Evolutionary conservation across 2,888 invertebrate species (phyloP), one percentile per base, ranked within the genome.

Genomic region (Troides oblongomaculatus): DNA sequence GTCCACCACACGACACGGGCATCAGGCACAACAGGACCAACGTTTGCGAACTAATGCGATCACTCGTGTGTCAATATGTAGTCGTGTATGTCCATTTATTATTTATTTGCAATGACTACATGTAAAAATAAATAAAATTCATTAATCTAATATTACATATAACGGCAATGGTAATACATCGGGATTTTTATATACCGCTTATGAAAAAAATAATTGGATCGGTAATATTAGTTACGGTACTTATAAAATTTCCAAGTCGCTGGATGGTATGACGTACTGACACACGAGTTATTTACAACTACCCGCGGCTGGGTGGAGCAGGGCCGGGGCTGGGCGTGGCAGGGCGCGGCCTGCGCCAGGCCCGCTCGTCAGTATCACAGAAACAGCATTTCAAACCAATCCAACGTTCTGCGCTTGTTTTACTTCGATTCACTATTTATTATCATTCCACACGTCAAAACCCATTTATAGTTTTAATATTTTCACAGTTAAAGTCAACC

Each of bases 401-500:
- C 66, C 59, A 62, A 63, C 72, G 64, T 60, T 62, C 69, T 62
- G 69, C 64, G 62, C 59, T 69, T 57, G 64, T 66, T 70, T 67
- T 72, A 72, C 58, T 64, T 43, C 82, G 79, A 56, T 77, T 80
- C 81, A 80, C 86, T 86, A 85, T 82, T 87, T 87, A 86, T 86
- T 86, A 88, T 87, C 88, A 78, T 81, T 82, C 84, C 88, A 86
- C 88, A 81, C 86, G 83, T 84, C 84, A 81, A 76, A 79, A 67
- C 64, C 46, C 79, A 77, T 82, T 79, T 76, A 79, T 77, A 21
- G 46, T 12, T 46, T 46, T 46, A 46, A 46, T 56, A 56, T 80
- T 62, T 62, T 58, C 30, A 18, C 83, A 75, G 84, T 79, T 82
- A 78, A 80, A 79, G 82, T 81, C 21, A 21, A 86, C 83, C 85